Base-by-base conservation (phyloP, 37 sponge, comb jelly and placozoan genomes). In the Mnemiopsis leidyi region DNA sequence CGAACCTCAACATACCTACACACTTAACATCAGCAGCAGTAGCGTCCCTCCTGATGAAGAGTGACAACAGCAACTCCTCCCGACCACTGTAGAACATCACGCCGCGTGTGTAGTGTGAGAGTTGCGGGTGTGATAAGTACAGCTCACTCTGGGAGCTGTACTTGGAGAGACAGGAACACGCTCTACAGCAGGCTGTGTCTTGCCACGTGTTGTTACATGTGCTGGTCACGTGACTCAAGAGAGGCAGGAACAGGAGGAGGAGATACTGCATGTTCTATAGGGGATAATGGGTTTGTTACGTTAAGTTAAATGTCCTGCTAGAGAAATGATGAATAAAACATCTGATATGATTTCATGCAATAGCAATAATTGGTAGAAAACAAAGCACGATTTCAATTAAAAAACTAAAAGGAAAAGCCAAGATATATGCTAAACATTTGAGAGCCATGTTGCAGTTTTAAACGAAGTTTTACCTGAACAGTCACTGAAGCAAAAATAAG, bases 1-100 rank as follows among this genome's bases (percentile, higher is more conserved):
- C n/a, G n/a, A n/a, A n/a, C n/a, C n/a, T n/a, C n/a, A n/a, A n/a
- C n/a, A n/a, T n/a, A 71, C 75, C 75, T 23, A 71, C 75, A 71
- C 75, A 71, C 30, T 71, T 71, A 18, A 71, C 75, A 18, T 71
- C 75, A 71, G 75, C 75, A 23, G 75, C 75, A 23, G 75, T 71
- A 29, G 21, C 75, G 20, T 71, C 75, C 5, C 75, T n/a, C 20
- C 75, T 71, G 30, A 71, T 71, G n/a, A 29, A 71, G 30, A 71
- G 75, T 23, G 30, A 29, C 75, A 71, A 25, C 20, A 71, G 20
- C 75, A 71, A 71, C 30, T 71, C 30, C 20, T 28, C 3, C n/a
- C 20, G n/a, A 13, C 75, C 30, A 71, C 75, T 71, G 75, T 71
- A 71, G 75, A 71, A 71, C 30, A 28, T 29, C 7, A 71, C 75